Evolutionary conservation across 2,797 vertebrate species (phyloP), one percentile per base, ranked within the genome.

Genomic region (Pseudocheirus occidentalis): DNA sequence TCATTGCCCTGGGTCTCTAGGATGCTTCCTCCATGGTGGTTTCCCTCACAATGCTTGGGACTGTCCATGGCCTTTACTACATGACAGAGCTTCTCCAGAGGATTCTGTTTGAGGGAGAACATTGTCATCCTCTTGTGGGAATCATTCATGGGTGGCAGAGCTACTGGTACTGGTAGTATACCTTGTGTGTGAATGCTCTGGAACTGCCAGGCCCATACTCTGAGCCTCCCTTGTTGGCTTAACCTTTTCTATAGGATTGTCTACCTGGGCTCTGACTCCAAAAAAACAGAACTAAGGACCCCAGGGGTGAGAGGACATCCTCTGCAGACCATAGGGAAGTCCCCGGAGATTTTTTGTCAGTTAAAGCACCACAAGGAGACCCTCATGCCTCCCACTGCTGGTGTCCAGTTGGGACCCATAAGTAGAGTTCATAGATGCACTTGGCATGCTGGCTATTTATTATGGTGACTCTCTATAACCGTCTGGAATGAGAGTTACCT

Each of bases 91-190:
- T 94, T 93, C 29, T 57, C 55, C 34, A 62, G 66, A 92, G 90
- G 66, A 94, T 96, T 94, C 94, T 50, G 94, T 93, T 93, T 12
- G 27, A 55, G 55, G 93, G 92, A 59, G 1, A 89, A 46, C 16
- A 90, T 5, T 11, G 56, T 96, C 50, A 31, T 14, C 91, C 96
- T 1, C 81, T 54, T 87, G 2, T 28, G 28, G 34, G 56, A 92
- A 96, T 97, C 92, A 16, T n/a, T 95, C 95, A 95, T 62, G 92
- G 94, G 96, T 53, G 53, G 27, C 91, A 97, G 93, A 57, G 73
- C 40, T 5, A 21, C 54, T 46, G 81, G 50, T 95, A 96, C 59
- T 5, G 46, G 24, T 90, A 95, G n/a, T 13, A n/a, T n/a, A n/a
- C 40, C 24, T 95, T 96, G 12, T 90, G 55, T 56, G 57, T 58